Percentiles rank a stretch among this genome's conserved stretches.
phyloP scores from a whole-genome alignment of 2,888 invertebrate species.

The Drosophila anomalata region DNA sequence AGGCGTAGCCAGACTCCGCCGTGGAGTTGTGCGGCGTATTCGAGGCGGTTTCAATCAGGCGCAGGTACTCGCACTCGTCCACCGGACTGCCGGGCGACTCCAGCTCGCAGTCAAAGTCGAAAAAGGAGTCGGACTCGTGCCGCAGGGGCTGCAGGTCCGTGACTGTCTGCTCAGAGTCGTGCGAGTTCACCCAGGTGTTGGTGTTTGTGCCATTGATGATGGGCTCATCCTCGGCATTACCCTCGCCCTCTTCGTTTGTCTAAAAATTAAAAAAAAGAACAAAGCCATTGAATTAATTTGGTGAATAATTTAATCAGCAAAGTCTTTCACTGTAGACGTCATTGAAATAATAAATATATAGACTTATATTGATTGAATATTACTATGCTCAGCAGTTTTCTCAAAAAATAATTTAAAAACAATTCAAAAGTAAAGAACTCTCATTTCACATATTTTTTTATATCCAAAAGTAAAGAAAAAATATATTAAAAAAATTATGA shows the following conservation, averaged over 20 bases:
- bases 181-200: conserved; percentile 82
- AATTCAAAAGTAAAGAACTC: too few relatives aligned
- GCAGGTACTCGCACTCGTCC: conserved; percentile 86
- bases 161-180: conserved; percentile 81
- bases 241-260: conserved; percentile 76
- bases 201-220: conserved; percentile 80
- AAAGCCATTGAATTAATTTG: background rate
- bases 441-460: too few relatives aligned
- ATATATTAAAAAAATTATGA: too few relatives aligned
- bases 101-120: conserved; percentile 88
- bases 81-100: conserved; percentile 90
- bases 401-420: too few relatives aligned
- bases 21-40: conserved; percentile 85
- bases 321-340: too few relatives aligned
- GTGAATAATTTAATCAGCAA: too few relatives aligned
- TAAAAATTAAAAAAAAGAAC: conserved; percentile 32
- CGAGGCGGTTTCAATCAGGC: conserved; percentile 85
- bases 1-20: conserved; percentile 85
- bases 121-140: conserved; percentile 86
- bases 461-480: too few relatives aligned
- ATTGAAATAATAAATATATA: background rate
- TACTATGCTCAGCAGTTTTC: too few relatives aligned
- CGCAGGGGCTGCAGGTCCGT: conserved; percentile 85
- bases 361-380: background rate
- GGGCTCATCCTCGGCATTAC: conserved; percentile 79